Percentiles rank a stretch among this genome's conserved stretches.
These are phyloP conservation scores for Rhombomys opimus DNA, from an alignment of 2,113 vertebrate genomes.

Conservation along the genomic window DNA sequence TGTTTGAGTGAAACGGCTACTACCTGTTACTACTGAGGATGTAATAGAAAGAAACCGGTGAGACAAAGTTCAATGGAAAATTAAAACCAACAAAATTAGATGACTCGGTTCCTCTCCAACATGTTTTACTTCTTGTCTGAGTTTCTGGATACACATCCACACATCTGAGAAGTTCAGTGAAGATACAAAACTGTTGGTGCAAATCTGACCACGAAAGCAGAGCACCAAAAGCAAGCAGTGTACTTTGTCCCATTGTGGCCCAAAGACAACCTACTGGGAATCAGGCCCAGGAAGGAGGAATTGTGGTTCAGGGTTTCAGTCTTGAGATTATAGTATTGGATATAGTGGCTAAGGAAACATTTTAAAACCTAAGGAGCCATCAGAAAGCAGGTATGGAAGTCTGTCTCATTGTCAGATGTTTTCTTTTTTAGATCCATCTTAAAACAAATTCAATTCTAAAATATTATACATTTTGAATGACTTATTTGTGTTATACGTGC, in stretches of 20 bases:
- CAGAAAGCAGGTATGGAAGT: conserved; percentile 26
- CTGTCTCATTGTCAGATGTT: conserved; percentile 34
- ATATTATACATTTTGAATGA: not conserved
- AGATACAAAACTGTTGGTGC: not conserved
- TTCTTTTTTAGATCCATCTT: conserved; percentile 28
- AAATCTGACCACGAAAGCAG: conserved; percentile 18
- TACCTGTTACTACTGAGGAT: not conserved
- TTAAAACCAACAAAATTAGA: conserved; percentile 23
- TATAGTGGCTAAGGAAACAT: conserved; percentile 8
- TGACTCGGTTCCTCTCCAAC: not conserved
- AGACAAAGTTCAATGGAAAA: conserved; percentile 27
- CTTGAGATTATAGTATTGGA: conserved; percentile 2
- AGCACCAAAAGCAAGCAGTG: not conserved
- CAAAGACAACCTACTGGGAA: not conserved
- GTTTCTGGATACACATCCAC: not conserved
- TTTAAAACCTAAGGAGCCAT: conserved; percentile 9
- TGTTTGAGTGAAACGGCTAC: not conserved
- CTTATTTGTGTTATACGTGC: not conserved
- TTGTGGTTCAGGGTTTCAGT: conserved; percentile 4
- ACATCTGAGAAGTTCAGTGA: not conserved
- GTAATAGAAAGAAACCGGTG: not conserved
- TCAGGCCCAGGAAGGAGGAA: not conserved
- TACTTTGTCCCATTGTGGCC: not conserved
- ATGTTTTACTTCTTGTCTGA: not conserved
- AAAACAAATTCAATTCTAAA: conserved; percentile 37